Evolutionary conservation across 2,888 invertebrate species (phyloP), one percentile per base, ranked within the genome.

Genomic region (Rhyacophila evoluta): DNA sequence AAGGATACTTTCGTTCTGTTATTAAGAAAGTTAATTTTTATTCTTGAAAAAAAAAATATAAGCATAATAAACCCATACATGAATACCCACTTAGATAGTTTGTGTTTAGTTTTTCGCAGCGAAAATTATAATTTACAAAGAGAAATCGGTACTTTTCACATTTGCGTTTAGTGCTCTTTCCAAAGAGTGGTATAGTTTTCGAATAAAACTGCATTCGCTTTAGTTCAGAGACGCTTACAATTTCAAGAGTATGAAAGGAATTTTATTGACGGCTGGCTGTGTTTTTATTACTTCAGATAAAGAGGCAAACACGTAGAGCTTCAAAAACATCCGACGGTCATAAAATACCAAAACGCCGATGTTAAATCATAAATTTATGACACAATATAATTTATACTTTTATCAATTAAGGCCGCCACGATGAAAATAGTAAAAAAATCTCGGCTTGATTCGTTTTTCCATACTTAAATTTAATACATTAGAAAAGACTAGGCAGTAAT

Each of bases 311-410:
- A 55, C 55, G 55, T 55, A 12, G n/a, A n/a, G 55, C 55, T 55
- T 55, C 55, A 55, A 55, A 55, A 55, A 55, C 55, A 55, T 55
- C 55, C 55, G 55, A 55, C 55, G 55, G 8, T 19, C 55, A 10
- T 55, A 55, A 55, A 55, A 55, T 55, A 55, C 55, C 55, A 55
- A 55, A 55, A 55, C 19, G 55, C 19, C 55, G 55, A 55, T 55
- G 55, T 55, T 55, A 55, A 55, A 55, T 55, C 55, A 55, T 55
- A 55, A 55, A 55, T 55, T 55, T 55, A 55, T 55, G 55, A 55
- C 55, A 55, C 55, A 19, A 55, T 55, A 55, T 55, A 55, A 55
- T 55, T 55, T 55, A 19, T 55, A 55, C 55, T 55, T n/a, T 19
- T 55, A 55, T 55, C 55, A 55, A 55, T 55, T 55, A 55, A 55